These are phyloP conservation scores for Latrodectus elegans DNA, from an alignment of 2,888 invertebrate genomes.

Conservation along the genomic window DNA sequence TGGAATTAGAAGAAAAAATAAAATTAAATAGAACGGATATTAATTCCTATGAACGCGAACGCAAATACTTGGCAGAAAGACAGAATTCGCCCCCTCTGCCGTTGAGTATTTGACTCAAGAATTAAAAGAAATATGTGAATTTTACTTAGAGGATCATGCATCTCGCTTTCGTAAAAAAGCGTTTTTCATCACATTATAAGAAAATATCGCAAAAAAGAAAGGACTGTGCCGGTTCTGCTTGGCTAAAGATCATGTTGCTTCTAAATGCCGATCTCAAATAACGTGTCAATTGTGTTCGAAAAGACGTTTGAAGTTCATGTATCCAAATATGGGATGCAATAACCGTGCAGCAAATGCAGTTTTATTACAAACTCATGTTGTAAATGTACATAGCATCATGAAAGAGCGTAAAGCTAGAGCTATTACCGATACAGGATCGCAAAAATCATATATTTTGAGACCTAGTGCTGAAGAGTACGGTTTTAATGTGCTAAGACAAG, in stretches of 20 bases:
- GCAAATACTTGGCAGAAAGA: background rate
- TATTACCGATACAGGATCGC: slow-evolving; percentile 14
- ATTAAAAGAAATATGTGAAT: background rate
- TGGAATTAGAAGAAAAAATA: slow-evolving; percentile 8
- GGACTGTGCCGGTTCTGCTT: slow-evolving; percentile 5
- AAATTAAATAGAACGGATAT: background rate
- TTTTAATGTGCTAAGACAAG: slow-evolving; percentile 18
- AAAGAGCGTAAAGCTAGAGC: slow-evolving; percentile 3
- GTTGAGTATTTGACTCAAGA: background rate
- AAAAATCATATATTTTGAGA: slow-evolving; percentile 26
- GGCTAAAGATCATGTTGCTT: background rate
- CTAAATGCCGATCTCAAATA: background rate
- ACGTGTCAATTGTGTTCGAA: background rate
- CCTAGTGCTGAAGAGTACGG: background rate
- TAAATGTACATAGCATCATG: no score
- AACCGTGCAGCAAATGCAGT: background rate
- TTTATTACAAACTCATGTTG: background rate
- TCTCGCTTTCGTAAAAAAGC: background rate
- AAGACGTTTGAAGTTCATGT: background rate
- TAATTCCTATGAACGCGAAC: background rate
- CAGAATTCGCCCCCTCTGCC: background rate
- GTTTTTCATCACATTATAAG: background rate
- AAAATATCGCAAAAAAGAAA: slow-evolving; percentile 8
- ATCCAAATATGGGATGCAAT: background rate
- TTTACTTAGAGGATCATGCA: background rate